phyloP scores from a whole-genome alignment of 35 echinoderm and acorn worm species.

The Ophioderma brevispina region DNA sequence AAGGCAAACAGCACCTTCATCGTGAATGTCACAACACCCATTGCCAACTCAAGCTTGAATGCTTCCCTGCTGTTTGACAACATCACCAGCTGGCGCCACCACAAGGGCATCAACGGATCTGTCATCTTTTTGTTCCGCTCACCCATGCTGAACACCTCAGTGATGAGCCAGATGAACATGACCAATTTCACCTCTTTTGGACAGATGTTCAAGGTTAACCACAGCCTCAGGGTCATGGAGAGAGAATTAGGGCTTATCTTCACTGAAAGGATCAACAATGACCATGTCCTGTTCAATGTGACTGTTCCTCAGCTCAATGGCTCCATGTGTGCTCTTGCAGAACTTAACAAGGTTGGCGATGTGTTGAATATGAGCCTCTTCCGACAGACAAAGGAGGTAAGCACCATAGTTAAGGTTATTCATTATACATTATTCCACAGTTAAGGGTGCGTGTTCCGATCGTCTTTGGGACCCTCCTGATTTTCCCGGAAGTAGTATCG shows the following conservation, averaged over 20 bases:
- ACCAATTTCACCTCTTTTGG: slow-evolving; percentile 42
- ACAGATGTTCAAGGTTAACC: neutral
- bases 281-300: slow-evolving; percentile 23
- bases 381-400: slow-evolving; percentile 66
- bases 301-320: slow-evolving; percentile 22
- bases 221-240: neutral
- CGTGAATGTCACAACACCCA: slow-evolving; percentile 24
- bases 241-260: neutral
- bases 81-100: neutral
- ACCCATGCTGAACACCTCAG: neutral
- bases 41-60: slow-evolving; percentile 18
- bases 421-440: too few relatives aligned
- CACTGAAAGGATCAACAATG: slow-evolving; percentile 7
- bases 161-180: slow-evolving; percentile 9
- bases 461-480: too few relatives aligned
- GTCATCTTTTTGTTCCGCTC: neutral
- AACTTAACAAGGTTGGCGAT: slow-evolving; percentile 83
- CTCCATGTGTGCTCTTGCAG: slow-evolving; percentile 47
- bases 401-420: too few relatives aligned
- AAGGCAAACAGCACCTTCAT: slow-evolving; percentile 14
- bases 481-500: too few relatives aligned
- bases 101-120: neutral
- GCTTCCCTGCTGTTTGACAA: neutral
- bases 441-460: too few relatives aligned
- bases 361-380: slow-evolving; percentile 63